Evolutionary conservation across 1,140 invertebrate genomes (phyloP).

Genomic region (Anagrus nilaparvatae): DNA sequence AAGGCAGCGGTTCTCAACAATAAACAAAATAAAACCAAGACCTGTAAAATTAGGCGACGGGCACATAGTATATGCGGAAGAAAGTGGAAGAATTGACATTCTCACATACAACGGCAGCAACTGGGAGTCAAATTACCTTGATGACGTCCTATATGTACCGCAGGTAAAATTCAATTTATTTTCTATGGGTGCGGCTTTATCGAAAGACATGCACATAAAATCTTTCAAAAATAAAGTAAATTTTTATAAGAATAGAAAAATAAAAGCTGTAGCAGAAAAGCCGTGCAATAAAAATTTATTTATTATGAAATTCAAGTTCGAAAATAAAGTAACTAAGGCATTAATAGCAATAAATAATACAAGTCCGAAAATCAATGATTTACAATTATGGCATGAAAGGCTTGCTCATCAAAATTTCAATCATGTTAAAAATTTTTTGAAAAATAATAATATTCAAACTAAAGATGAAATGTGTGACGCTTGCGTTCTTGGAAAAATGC

Average conservation of each 20-base stretch:
- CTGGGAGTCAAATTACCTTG: too few relatives aligned
- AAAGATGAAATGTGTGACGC: constrained; percentile 25
- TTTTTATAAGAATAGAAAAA: constrained; percentile 3
- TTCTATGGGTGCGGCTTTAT: constrained; percentile 5
- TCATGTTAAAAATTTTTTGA: constrained; percentile 26
- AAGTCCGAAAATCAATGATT: too few relatives aligned
- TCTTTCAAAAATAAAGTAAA: not conserved
- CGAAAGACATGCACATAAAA: constrained; percentile 4
- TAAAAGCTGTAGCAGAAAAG: constrained; percentile 11
- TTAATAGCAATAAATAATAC: not conserved
- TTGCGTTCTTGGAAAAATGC: constrained; percentile 33
- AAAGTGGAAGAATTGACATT: not conserved
- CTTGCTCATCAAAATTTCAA: constrained; percentile 34
- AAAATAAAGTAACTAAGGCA: not conserved
- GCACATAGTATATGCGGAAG: not conserved
- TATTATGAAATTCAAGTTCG: constrained; percentile 10
- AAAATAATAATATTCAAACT: constrained; percentile 23
- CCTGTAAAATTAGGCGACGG: not conserved
- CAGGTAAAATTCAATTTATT: constrained; percentile 14
- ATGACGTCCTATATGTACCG: constrained; percentile 11
- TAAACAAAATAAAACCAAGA: not conserved
- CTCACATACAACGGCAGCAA: too few relatives aligned
- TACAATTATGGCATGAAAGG: constrained; percentile 32
- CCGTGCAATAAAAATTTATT: constrained; percentile 1
- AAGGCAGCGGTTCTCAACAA: not conserved